Evolutionary conservation across 1,140 invertebrate genomes (phyloP).

Genomic region (Apis dorsata): DNA sequence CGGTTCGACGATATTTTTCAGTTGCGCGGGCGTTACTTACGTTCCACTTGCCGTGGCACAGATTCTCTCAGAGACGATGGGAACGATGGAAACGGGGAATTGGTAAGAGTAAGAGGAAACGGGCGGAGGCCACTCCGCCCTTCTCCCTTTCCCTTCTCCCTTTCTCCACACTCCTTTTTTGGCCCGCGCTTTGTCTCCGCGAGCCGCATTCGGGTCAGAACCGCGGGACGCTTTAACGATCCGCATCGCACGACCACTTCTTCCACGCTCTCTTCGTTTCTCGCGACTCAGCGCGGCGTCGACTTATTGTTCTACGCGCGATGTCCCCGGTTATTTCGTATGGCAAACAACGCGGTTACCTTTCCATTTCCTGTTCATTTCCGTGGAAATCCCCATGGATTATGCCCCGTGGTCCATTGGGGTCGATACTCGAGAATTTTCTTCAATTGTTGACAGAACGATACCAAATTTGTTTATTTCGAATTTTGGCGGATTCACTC

Average conservation of each 20-base stretch:
- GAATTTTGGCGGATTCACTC: no score
- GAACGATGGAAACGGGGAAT: conserved; percentile 55
- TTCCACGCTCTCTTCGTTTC: neutral
- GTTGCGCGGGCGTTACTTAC: conserved; percentile 37
- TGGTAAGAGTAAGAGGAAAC: conserved; percentile 45
- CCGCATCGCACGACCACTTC: conserved; percentile 65
- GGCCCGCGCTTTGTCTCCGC: conserved; percentile 57
- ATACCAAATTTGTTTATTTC: neutral
- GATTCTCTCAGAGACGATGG: conserved; percentile 44
- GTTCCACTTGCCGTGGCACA: conserved; percentile 34
- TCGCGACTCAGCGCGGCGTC: conserved; percentile 1
- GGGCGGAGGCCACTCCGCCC: conserved; percentile 21
- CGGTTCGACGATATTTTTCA: conserved; percentile 53
- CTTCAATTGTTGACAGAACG: no score
- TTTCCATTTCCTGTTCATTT: conserved; percentile 36
- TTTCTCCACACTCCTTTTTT: conserved; percentile 41
- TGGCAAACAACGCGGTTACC: conserved; percentile 49
- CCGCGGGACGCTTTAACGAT: conserved; percentile 64
- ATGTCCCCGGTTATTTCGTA: conserved; percentile 53
- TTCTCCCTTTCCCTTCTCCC: conserved; percentile 44
- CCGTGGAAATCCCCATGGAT: conserved; percentile 41
- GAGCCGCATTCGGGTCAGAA: conserved; percentile 67
- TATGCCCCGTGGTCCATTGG: neutral
- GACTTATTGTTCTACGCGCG: conserved; percentile 17
- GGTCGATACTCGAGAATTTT: neutral